Evolutionary conservation across 1,140 invertebrate genomes (phyloP).

Genomic region (Diachasma alloeum): DNA sequence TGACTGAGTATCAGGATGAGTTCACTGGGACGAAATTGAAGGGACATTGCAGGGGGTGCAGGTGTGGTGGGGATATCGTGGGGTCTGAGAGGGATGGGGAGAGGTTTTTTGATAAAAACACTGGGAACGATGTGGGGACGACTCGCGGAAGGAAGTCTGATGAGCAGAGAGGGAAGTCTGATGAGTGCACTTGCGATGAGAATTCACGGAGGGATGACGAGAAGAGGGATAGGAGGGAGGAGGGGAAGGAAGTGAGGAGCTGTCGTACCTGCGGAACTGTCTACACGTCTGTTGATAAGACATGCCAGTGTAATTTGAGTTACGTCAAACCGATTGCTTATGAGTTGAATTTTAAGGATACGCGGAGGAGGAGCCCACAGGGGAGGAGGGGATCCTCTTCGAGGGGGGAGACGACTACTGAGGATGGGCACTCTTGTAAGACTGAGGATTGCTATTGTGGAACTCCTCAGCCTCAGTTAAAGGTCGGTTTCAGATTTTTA

Average conservation of each 20-base stretch:
- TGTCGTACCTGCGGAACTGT: slow-evolving; percentile 49
- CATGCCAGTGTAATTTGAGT: slow-evolving; percentile 44
- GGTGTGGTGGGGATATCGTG: slow-evolving; percentile 3
- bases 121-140: not conserved
- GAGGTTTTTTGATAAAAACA: not conserved
- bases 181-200: not conserved
- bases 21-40: not conserved
- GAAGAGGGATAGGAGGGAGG: not conserved
- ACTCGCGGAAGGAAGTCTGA: not conserved
- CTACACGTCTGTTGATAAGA: slow-evolving; percentile 44
- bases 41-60: not conserved
- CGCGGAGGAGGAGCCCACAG: not conserved
- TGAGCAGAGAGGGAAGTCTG: not conserved
- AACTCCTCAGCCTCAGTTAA: slow-evolving; percentile 7
- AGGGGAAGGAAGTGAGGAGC: not conserved
- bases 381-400: not conserved
- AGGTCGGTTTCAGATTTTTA: not conserved
- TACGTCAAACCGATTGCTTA: slow-evolving; percentile 60
- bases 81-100: not conserved
- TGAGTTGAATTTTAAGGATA: slow-evolving; percentile 52
- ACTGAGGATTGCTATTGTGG: not conserved
- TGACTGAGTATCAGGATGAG: slow-evolving; percentile 9
- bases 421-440: not conserved
- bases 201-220: slow-evolving; percentile 7
- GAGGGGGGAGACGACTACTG: not conserved